A percentile compares a stretch with the other conserved stretches of the same genome.
Evolutionary conservation across 30 jellyfish, hydroid and myxozoan species (phyloP).

Genomic region (Aurelia sp.): DNA sequence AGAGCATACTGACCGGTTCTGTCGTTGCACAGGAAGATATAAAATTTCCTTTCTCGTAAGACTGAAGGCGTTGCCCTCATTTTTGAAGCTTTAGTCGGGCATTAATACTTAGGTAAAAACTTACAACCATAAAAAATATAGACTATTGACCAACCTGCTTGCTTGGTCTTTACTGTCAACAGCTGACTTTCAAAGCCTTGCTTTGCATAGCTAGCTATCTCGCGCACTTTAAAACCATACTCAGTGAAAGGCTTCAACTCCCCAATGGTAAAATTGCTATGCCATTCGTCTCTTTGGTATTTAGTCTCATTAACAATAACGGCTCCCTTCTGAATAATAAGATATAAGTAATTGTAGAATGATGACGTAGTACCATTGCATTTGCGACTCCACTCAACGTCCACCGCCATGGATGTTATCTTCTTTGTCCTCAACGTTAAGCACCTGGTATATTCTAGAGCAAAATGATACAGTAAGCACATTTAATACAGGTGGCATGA

Average conservation of each 20-base stretch:
- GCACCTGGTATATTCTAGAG: slow-evolving; percentile 49
- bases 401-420: neutral
- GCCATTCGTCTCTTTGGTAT: slow-evolving; percentile 1
- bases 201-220: slow-evolving; percentile 4
- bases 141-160: slow-evolving; percentile 10
- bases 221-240: slow-evolving; percentile 34
- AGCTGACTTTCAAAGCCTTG: slow-evolving; percentile 31
- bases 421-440: neutral
- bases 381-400: slow-evolving; percentile 30
- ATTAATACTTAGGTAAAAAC: neutral
- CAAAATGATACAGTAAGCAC: neutral
- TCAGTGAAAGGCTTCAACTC: slow-evolving; percentile 26
- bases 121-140: neutral
- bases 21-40: too few relatives aligned
- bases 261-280: neutral
- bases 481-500: too few relatives aligned
- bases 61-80: too few relatives aligned
- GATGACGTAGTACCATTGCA: slow-evolving; percentile 22
- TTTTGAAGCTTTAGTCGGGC: too few relatives aligned
- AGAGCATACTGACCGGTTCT: too few relatives aligned
- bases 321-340: slow-evolving; percentile 6
- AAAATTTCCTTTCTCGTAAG: too few relatives aligned
- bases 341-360: slow-evolving; percentile 24
- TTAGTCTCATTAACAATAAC: neutral
- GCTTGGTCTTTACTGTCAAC: neutral